phyloP scores from a whole-genome alignment of 92 coral and sea anemone species.

The Epizoanthus scotinus region DNA sequence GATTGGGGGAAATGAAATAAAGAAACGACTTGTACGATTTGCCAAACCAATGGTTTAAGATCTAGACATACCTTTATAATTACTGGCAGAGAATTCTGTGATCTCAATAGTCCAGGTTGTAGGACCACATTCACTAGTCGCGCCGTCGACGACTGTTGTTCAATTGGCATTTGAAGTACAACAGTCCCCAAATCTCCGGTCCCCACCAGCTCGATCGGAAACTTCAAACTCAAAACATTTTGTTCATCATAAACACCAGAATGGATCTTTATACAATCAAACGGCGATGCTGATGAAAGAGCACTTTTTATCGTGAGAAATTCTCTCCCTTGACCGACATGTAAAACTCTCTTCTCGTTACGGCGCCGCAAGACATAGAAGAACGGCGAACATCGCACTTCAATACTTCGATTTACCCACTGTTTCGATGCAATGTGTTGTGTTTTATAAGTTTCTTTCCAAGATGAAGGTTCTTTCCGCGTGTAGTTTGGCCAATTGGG shows the following conservation, averaged over 20 bases:
- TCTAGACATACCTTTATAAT: constrained; percentile 77
- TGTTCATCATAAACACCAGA: constrained; percentile 86
- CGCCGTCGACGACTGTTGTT: constrained; percentile 85
- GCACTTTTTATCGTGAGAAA: constrained; percentile 80
- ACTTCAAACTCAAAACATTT: constrained; percentile 80
- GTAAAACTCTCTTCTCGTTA: constrained; percentile 63
- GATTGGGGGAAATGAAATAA: constrained; percentile 1
- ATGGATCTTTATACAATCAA: constrained; percentile 80
- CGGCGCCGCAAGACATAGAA: constrained; percentile 69
- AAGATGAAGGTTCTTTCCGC: constrained; percentile 84
- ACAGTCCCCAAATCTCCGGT: constrained; percentile 84
- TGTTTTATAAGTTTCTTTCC: constrained; percentile 88
- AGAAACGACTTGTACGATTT: neutral
- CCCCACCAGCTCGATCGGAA: constrained; percentile 90
- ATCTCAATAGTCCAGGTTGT: constrained; percentile 78
- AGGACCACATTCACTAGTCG: constrained; percentile 83
- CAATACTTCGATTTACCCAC: constrained; percentile 89
- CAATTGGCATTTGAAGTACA: constrained; percentile 79
- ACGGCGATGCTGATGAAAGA: constrained; percentile 86
- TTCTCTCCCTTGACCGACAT: constrained; percentile 79
- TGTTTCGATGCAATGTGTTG: constrained; percentile 87
- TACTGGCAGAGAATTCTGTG: constrained; percentile 82
- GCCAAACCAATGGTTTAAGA: neutral
- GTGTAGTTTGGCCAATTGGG: constrained; percentile 97
- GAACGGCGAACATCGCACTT: constrained; percentile 85